phyloP scores from a whole-genome alignment of 2,888 invertebrate species.

The Ellobium chinense region DNA sequence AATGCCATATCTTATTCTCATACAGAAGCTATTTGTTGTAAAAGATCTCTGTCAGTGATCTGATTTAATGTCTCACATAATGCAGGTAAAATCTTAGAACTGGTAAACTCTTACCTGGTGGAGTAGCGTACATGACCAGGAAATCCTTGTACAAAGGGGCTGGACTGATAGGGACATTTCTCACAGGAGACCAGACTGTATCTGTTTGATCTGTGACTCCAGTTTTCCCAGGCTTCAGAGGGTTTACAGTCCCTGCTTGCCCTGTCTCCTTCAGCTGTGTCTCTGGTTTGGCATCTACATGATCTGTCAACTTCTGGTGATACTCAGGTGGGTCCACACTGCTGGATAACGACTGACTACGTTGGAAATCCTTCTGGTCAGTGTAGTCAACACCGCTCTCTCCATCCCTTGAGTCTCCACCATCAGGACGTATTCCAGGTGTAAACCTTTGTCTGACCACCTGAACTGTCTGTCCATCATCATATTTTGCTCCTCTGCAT shows the following conservation, averaged over 20 bases:
- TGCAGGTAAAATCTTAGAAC: background rate
- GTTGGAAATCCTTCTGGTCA: background rate
- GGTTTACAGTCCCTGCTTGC: background rate
- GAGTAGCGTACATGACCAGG: constrained; percentile 64
- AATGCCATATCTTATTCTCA: no score
- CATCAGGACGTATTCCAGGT: background rate
- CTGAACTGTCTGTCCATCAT: constrained; percentile 56
- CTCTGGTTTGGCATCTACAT: constrained; percentile 8
- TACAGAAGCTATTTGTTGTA: no score
- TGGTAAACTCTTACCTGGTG: constrained; percentile 52
- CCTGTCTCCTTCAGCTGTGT: constrained; percentile 3
- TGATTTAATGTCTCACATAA: no score
- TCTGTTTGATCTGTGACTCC: constrained; percentile 1
- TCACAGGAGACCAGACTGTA: background rate
- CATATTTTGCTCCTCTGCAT: constrained; percentile 63
- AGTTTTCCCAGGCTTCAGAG: background rate
- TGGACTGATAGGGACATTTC: constrained; percentile 46
- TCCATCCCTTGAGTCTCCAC: constrained; percentile 1
- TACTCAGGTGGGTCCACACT: constrained; percentile 33
- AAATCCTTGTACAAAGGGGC: constrained; percentile 60
- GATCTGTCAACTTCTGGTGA: background rate
- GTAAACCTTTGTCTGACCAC: constrained; percentile 26
- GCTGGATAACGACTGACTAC: constrained; percentile 16
- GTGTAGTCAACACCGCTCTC: background rate
- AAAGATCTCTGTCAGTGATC: no score